These are phyloP conservation scores for Anabacerthia variegaticeps DNA, from an alignment of 2,797 vertebrate species.

Conservation along the genomic window DNA sequence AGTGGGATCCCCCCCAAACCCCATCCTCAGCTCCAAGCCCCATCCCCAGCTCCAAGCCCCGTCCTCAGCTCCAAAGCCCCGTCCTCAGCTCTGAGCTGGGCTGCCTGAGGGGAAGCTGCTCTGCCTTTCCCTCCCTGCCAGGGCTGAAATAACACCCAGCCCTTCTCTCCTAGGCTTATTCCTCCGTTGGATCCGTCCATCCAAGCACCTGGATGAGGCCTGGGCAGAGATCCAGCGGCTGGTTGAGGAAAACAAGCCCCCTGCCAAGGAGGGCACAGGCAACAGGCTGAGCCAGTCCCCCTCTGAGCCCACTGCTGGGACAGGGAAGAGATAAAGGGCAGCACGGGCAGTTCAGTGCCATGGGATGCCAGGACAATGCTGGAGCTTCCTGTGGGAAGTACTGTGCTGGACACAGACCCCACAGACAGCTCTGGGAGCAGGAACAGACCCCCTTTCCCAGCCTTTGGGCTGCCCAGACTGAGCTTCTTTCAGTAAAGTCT, in stretches of 20 bases:
- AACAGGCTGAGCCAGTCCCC: neutral
- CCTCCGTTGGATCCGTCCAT: constrained; percentile 80
- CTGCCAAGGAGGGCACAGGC: accelerated
- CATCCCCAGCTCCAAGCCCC: too few relatives aligned
- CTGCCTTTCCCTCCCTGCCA: neutral
- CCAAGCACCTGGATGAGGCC: constrained; percentile 78
- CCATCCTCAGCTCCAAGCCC: accelerated
- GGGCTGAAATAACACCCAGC: neutral
- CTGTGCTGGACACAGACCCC: neutral
- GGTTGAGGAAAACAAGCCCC: neutral
- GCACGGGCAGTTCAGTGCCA: accelerated
- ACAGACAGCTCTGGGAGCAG: accelerated
- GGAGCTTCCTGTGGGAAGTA: accelerated
- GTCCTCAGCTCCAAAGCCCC: too few relatives aligned
- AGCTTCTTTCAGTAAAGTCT: neutral
- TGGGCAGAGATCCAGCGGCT: constrained; percentile 68
- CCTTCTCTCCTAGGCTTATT: constrained; percentile 80
- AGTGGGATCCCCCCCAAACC: neutral
- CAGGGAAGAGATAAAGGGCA: accelerated
- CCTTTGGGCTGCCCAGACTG: neutral
- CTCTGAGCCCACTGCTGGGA: accelerated
- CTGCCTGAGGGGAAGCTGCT: neutral
- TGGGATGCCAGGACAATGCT: accelerated
- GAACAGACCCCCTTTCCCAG: accelerated
- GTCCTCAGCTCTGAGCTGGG: neutral